phyloP scores from a whole-genome alignment of 2,888 invertebrate genomes.

The Sphaerophoria rueppellii region DNA sequence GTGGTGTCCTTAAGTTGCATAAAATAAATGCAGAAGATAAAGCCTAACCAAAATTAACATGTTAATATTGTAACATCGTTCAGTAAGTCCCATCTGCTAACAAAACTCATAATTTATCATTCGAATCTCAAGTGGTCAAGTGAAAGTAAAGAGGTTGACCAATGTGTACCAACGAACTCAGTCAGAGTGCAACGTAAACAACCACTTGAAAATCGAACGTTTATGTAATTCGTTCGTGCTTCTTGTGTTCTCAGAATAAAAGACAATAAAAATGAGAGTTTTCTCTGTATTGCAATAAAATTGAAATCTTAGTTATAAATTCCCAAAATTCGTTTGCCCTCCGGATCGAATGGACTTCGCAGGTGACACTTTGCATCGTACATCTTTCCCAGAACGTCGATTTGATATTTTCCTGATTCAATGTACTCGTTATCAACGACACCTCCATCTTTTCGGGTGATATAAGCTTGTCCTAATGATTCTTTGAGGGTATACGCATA shows the following conservation, averaged over 20 bases:
- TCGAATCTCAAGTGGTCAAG: slow-evolving; percentile 31
- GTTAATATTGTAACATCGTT: slow-evolving; percentile 11
- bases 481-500: slow-evolving; percentile 86
- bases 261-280: slow-evolving; percentile 49
- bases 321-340: slow-evolving; percentile 88
- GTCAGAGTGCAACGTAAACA: slow-evolving; percentile 44
- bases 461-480: slow-evolving; percentile 85
- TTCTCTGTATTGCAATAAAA: slow-evolving; percentile 19
- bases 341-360: slow-evolving; percentile 92
- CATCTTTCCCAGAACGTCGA: slow-evolving; percentile 90
- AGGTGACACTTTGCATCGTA: slow-evolving; percentile 88
- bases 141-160: slow-evolving; percentile 64
- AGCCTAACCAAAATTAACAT: slow-evolving; percentile 18
- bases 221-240: neutral
- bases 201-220: slow-evolving; percentile 44
- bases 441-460: slow-evolving; percentile 84
- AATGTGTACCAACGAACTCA: slow-evolving; percentile 59
- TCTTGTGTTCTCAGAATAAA: slow-evolving; percentile 47
- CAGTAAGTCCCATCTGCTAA: slow-evolving; percentile 42
- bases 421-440: slow-evolving; percentile 87
- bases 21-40: slow-evolving; percentile 36
- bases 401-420: slow-evolving; percentile 88
- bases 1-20: slow-evolving; percentile 30
- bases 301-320: slow-evolving; percentile 82
- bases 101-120: slow-evolving; percentile 66